phyloP scores from a whole-genome alignment of 1,140 invertebrate genomes.

The Monomorium pharaonis region DNA sequence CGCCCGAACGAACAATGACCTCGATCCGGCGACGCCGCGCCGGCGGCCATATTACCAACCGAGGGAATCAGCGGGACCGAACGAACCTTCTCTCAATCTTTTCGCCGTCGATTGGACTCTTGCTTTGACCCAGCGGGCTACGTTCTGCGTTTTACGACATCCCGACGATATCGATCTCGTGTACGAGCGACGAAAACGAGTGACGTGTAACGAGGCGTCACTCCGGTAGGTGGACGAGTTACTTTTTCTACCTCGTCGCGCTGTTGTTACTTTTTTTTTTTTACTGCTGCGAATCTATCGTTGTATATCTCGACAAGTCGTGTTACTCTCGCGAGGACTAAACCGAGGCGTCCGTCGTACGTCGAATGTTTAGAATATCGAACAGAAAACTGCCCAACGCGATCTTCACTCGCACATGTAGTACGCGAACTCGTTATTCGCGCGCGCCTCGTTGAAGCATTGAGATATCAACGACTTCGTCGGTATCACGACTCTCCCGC shows the following conservation, averaged over 20 bases:
- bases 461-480: slow-evolving; percentile 15
- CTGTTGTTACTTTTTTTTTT: background rate
- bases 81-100: background rate
- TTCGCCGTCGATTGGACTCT: background rate
- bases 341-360: background rate
- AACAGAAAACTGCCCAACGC: too few relatives aligned
- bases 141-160: background rate
- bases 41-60: slow-evolving; percentile 62
- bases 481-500: background rate
- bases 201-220: background rate
- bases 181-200: background rate
- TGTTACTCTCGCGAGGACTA: background rate
- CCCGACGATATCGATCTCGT: background rate
- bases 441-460: background rate
- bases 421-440: background rate
- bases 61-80: background rate
- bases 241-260: background rate
- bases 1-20: slow-evolving; percentile 79
- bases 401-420: too few relatives aligned
- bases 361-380: background rate
- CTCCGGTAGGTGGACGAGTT: background rate
- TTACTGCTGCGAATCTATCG: background rate
- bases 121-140: background rate
- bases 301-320: background rate
- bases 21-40: slow-evolving; percentile 57